Conservation (phyloP, 2,888 invertebrate genomes). For the Mesoligia furuncula region DNA sequence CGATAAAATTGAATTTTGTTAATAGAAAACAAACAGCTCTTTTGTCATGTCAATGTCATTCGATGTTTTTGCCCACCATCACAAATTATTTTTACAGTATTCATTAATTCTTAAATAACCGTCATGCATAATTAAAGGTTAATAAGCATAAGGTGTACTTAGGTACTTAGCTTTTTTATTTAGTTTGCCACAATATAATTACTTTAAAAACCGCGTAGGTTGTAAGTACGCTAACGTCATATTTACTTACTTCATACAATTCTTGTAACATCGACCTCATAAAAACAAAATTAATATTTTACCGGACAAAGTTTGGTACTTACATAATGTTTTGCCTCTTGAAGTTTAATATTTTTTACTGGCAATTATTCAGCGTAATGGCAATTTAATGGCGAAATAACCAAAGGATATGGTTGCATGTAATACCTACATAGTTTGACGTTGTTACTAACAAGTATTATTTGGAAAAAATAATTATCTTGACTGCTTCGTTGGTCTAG, state of each 20-base stretch:
- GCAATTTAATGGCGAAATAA: constrained; percentile 40
- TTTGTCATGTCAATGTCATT: no score
- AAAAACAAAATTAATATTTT: constrained; percentile 42
- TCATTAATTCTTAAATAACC: constrained; percentile 5
- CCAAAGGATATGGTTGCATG: constrained; percentile 2
- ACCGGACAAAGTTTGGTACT: constrained; percentile 14
- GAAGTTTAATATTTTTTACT: constrained; percentile 28
- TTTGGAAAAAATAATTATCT: not conserved
- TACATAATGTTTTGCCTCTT: constrained; percentile 1
- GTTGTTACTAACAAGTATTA: not conserved
- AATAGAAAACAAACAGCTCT: no score
- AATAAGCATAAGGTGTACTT: not conserved
- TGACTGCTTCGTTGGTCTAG: no score
- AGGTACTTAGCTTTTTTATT: constrained; percentile 8
- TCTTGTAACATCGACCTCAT: not conserved
- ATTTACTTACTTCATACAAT: constrained; percentile 14
- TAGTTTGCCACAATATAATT: not conserved
- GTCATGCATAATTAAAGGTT: constrained; percentile 2
- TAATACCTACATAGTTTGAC: constrained; percentile 23
- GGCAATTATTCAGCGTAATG: constrained; percentile 42
- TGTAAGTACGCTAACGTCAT: not conserved
- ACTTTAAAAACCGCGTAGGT: constrained; percentile 2
- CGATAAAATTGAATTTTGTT: no score
- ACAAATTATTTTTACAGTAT: not conserved
- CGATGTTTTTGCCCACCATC: constrained; percentile 1